Percentiles rank a stretch among this genome's conserved stretches.
These are phyloP conservation scores for Ylistrum balloti DNA, from an alignment of 1,140 invertebrate species.

Conservation along the genomic window DNA sequence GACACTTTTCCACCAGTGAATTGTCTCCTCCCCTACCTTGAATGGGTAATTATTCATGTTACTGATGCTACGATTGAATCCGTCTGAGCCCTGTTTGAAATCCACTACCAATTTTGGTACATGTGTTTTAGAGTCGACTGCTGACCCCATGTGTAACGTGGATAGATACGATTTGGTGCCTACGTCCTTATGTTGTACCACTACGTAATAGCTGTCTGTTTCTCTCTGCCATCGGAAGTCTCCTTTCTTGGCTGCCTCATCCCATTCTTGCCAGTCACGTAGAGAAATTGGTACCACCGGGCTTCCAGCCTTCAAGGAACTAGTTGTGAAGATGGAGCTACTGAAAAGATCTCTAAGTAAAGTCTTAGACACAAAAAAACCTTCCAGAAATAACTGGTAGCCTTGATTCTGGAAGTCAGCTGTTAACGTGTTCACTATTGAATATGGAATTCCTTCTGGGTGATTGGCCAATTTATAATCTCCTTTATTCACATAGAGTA, in stretches of 20 bases:
- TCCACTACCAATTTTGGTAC: neutral
- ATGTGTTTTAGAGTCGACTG: slow-evolving; percentile 1
- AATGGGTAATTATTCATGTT: slow-evolving; percentile 34
- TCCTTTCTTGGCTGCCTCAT: neutral
- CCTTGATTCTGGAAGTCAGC: slow-evolving; percentile 29
- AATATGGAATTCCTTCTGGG: neutral
- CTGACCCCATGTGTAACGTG: neutral
- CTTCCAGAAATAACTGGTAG: neutral
- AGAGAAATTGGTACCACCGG: neutral
- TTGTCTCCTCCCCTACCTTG: neutral
- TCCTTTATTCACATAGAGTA: neutral
- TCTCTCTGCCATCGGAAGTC: slow-evolving; percentile 14
- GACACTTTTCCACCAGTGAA: slow-evolving; percentile 6
- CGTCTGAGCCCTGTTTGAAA: neutral
- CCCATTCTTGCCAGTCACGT: neutral
- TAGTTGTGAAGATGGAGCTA: neutral
- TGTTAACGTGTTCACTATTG: neutral
- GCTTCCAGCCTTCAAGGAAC: neutral
- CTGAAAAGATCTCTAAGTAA: neutral
- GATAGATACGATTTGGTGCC: neutral
- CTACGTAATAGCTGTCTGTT: neutral
- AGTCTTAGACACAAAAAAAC: neutral
- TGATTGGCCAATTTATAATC: neutral
- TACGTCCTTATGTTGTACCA: neutral
- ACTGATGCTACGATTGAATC: slow-evolving; percentile 1